Percentiles rank a stretch among this genome's conserved stretches.
Evolutionary conservation across 2,797 vertebrate genomes (phyloP).

Genomic region (Glyptemys insculpta): DNA sequence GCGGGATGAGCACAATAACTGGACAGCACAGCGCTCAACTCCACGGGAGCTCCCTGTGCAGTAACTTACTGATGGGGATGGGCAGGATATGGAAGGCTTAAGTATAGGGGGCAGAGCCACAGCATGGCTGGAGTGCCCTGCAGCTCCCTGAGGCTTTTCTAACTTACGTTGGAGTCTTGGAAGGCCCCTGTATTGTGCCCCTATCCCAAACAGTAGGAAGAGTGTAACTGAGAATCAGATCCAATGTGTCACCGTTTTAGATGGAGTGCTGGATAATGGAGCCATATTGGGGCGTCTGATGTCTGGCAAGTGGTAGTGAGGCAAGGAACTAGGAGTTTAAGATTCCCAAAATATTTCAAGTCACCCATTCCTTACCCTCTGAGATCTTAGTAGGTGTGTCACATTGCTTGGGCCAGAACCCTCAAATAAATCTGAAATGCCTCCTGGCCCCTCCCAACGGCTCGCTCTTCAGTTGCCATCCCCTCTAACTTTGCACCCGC

Average conservation of each 20-base stretch:
- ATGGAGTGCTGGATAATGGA: neutral
- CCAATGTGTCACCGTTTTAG: neutral
- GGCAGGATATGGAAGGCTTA: neutral
- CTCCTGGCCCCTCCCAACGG: neutral
- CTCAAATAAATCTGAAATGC: neutral
- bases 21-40: neutral
- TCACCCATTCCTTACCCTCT: neutral
- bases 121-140: neutral
- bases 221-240: rapidly evolving
- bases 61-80: neutral
- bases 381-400: neutral
- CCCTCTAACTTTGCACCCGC: neutral
- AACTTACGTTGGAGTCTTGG: neutral
- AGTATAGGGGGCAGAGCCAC: neutral
- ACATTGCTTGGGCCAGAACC: neutral
- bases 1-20: neutral
- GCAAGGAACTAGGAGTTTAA: neutral
- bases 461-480: neutral
- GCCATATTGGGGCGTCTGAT: neutral
- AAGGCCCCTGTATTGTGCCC: neutral
- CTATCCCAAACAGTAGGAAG: neutral
- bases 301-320: neutral
- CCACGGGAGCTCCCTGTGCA: neutral
- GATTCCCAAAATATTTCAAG: neutral
- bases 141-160: neutral